Evolutionary conservation across 2,888 invertebrate species (phyloP).

Genomic region (Sphaeridia pumilis): DNA sequence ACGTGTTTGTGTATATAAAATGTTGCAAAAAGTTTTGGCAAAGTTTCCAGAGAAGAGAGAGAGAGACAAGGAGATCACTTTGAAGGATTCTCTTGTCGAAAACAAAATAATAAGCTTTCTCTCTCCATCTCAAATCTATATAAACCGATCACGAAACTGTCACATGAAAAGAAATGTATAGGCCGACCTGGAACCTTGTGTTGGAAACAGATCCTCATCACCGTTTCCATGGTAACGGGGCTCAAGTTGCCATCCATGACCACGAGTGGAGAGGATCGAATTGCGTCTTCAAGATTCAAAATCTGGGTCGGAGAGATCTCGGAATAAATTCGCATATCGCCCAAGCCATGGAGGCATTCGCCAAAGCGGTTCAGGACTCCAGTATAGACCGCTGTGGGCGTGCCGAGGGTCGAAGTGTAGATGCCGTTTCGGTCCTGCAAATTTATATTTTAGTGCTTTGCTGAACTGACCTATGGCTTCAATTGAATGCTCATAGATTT

Average conservation of each 20-base stretch:
- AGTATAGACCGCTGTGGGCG: slow-evolving; percentile 59
- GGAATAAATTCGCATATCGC: slow-evolving; percentile 70
- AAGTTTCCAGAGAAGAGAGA: too few relatives aligned
- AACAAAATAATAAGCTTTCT: neutral
- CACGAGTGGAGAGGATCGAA: slow-evolving; percentile 49
- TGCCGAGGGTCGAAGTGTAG: slow-evolving; percentile 33
- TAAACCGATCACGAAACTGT: too few relatives aligned
- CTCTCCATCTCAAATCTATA: neutral
- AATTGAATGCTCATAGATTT: too few relatives aligned
- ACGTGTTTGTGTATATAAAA: too few relatives aligned
- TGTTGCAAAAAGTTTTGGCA: too few relatives aligned
- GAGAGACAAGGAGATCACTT: too few relatives aligned
- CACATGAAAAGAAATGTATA: too few relatives aligned
- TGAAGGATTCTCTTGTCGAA: too few relatives aligned
- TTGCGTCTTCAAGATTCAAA: slow-evolving; percentile 7
- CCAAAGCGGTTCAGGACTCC: slow-evolving; percentile 61
- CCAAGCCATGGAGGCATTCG: slow-evolving; percentile 66
- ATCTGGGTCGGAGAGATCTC: slow-evolving; percentile 49
- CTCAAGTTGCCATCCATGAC: slow-evolving; percentile 76
- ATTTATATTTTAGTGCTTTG: neutral
- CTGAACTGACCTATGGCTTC: too few relatives aligned
- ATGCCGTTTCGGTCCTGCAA: slow-evolving; percentile 27
- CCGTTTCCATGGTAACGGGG: slow-evolving; percentile 51
- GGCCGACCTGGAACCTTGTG: slow-evolving; percentile 61
- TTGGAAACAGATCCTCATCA: slow-evolving; percentile 50